Evolutionary conservation across 2,888 invertebrate species (phyloP).

Genomic region (Cerceris rybyensis): DNA sequence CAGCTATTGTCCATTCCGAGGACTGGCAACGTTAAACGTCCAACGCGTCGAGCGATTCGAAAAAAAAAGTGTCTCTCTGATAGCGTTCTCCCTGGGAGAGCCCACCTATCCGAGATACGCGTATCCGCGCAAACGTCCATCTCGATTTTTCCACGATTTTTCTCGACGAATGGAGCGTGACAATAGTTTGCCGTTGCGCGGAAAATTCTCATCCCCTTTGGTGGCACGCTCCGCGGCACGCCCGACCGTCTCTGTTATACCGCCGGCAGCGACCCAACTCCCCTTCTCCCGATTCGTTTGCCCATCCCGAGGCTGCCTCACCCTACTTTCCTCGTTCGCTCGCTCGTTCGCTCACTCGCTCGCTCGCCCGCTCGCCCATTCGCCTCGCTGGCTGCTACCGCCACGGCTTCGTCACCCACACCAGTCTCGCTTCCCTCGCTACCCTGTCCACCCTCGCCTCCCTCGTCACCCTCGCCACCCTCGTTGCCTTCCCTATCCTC

Average conservation of each 20-base stretch:
- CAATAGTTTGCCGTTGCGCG: constrained; percentile 74
- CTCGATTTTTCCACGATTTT: not conserved
- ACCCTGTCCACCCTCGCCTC: constrained; percentile 6
- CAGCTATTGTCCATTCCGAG: constrained; percentile 68
- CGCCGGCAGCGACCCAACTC: constrained; percentile 79
- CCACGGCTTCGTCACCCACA: constrained; percentile 54
- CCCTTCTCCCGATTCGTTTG: constrained; percentile 62
- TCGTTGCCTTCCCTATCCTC: constrained; percentile 37
- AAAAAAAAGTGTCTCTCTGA: constrained; percentile 72
- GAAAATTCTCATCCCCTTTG: constrained; percentile 81
- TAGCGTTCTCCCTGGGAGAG: not conserved
- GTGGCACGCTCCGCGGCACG: constrained; percentile 82
- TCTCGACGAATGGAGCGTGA: constrained; percentile 37
- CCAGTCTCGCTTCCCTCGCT: constrained; percentile 38
- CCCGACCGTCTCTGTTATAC: constrained; percentile 81
- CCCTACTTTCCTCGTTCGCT: constrained; percentile 47
- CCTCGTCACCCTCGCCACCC: constrained; percentile 37
- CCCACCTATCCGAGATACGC: too few relatives aligned
- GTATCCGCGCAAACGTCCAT: too few relatives aligned
- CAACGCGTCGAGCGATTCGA: fast-evolving
- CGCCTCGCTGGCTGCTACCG: constrained; percentile 29
- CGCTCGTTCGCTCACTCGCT: constrained; percentile 10
- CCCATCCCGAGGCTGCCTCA: constrained; percentile 45
- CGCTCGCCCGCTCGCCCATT: not conserved
- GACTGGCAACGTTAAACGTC: constrained; percentile 7